Percentiles rank a stretch among this genome's conserved stretches.
Evolutionary conservation across 2,113 vertebrate genomes (phyloP).

Genomic region (Sakesphorus luctuosus): DNA sequence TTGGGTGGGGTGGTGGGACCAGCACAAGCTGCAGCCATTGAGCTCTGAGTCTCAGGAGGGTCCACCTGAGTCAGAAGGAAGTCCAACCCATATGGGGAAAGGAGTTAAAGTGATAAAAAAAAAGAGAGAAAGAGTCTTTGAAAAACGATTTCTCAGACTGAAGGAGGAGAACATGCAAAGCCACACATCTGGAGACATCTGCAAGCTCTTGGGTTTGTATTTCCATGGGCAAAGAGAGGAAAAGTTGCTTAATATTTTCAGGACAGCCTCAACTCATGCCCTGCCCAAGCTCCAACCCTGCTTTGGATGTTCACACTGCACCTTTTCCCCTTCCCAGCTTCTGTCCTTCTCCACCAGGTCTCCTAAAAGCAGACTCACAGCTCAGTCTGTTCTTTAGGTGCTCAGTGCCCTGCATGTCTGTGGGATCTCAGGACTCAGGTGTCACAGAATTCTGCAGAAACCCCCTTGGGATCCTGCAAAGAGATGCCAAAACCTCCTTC

Average conservation of each 20-base stretch:
- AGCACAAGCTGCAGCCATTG: not conserved
- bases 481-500: not conserved
- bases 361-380: not conserved
- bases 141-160: not conserved
- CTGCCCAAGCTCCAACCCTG: not conserved
- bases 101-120: not conserved
- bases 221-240: not conserved
- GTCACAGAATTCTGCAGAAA: not conserved
- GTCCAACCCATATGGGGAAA: not conserved
- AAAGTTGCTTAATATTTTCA: not conserved
- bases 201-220: not conserved
- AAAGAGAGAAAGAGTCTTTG: not conserved
- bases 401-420: not conserved
- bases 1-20: not conserved
- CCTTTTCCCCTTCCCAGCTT: too few species aligned
- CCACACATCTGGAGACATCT: not conserved
- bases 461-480: not conserved
- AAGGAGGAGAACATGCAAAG: not conserved
- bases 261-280: not conserved
- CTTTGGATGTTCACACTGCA: too few species aligned
- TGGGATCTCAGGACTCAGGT: not conserved
- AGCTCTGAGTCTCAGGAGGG: not conserved
- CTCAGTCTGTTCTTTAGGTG: not conserved
- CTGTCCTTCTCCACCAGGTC: not conserved
- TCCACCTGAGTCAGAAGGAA: not conserved